These are phyloP conservation scores for Austrofundulus limnaeus DNA, from an alignment of 2,113 vertebrate species.

Conservation along the genomic window DNA sequence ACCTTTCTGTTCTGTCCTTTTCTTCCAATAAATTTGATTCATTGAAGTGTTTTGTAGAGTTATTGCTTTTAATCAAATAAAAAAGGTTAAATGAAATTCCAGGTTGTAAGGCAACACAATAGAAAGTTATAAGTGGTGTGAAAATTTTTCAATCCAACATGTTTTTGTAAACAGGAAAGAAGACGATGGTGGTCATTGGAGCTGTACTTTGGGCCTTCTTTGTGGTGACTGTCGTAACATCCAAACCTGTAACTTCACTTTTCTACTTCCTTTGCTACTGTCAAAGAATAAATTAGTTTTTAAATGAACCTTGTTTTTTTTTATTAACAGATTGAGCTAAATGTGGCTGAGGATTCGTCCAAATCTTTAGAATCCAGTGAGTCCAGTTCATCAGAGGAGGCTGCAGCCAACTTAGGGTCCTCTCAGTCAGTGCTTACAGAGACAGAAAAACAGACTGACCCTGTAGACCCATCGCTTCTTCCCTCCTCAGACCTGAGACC, in stretches of 20 bases:
- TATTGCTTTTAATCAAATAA: no score
- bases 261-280: background rate
- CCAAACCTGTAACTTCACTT: slow-evolving; percentile 51
- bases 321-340: slow-evolving; percentile 34
- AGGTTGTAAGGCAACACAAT: background rate
- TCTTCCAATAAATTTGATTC: no score
- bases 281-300: background rate
- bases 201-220: slow-evolving; percentile 27
- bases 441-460: background rate
- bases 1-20: no score
- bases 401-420: rapidly evolving
- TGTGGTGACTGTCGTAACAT: slow-evolving; percentile 38
- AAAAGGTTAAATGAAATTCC: no score
- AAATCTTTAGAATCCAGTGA: slow-evolving; percentile 53
- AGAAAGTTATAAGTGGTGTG: background rate
- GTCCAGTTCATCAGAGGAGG: slow-evolving; percentile 53
- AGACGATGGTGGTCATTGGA: slow-evolving; percentile 38
- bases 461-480: background rate
- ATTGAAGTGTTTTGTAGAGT: no score
- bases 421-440: background rate
- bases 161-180: slow-evolving; percentile 28
- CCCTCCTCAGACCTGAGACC: background rate
- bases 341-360: slow-evolving; percentile 34
- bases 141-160: background rate
- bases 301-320: background rate